phyloP scores from a whole-genome alignment of 2,113 vertebrate species.

The Zosterops borbonicus region DNA sequence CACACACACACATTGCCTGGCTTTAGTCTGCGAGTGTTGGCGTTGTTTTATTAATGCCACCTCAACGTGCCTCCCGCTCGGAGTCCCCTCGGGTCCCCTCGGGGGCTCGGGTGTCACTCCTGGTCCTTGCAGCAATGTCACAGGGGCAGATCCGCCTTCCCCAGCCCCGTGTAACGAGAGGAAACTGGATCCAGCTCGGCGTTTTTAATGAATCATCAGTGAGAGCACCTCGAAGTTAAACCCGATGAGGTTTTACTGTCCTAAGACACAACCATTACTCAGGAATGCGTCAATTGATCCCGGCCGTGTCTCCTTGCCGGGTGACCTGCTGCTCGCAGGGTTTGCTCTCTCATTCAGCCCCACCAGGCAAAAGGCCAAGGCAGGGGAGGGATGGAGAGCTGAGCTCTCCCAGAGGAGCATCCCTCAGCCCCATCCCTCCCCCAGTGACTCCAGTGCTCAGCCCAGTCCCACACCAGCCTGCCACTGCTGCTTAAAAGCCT shows the following conservation, averaged over 20 bases:
- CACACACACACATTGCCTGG: not conserved
- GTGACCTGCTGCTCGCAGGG: not conserved
- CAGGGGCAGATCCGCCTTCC: not conserved
- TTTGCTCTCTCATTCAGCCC: not conserved
- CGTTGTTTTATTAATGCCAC: not conserved
- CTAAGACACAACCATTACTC: not conserved
- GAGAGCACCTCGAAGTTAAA: not conserved
- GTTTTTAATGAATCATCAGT: conserved; percentile 7
- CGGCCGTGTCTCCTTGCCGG: not conserved
- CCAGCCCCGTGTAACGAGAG: not conserved
- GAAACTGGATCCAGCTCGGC: not conserved
- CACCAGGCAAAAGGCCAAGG: not conserved
- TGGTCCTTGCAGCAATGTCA: conserved; percentile 30
- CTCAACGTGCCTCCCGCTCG: not conserved
- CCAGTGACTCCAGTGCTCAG: not conserved
- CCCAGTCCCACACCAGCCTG: not conserved
- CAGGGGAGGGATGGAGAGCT: not conserved
- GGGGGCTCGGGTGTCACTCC: not conserved
- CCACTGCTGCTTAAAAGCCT: not conserved
- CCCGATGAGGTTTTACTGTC: not conserved
- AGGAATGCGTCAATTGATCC: not conserved
- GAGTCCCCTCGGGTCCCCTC: not conserved
- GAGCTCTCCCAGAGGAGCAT: not conserved
- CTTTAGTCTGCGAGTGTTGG: not conserved
- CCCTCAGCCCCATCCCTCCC: not conserved